phyloP scores from a whole-genome alignment of 1,140 invertebrate species.

The Caerostris darwini region DNA sequence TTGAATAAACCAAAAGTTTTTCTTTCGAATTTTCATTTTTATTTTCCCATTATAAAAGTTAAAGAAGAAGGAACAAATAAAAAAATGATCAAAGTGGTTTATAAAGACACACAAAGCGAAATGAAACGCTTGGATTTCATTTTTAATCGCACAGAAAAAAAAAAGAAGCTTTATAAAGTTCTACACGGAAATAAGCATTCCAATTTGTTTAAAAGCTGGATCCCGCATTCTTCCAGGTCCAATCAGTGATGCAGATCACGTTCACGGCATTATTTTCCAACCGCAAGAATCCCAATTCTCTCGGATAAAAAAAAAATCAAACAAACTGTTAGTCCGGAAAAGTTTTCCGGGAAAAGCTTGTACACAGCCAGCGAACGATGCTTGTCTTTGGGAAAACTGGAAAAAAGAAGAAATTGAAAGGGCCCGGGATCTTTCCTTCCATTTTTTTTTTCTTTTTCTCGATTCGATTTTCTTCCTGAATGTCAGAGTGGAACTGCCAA shows the following conservation, averaged over 20 bases:
- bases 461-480: conserved; percentile 55
- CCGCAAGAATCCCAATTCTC: not conserved
- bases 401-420: conserved; percentile 5
- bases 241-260: conserved; percentile 48
- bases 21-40: not conserved
- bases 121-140: conserved; percentile 17
- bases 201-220: conserved; percentile 60
- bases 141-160: conserved; percentile 42
- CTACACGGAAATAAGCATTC: not conserved
- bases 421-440: conserved; percentile 5
- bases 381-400: not conserved
- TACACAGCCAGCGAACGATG: not conserved
- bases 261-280: conserved; percentile 32
- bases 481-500: conserved; percentile 38
- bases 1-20: not conserved
- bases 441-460: not conserved
- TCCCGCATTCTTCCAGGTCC: not conserved
- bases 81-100: not conserved
- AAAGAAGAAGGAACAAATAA: not conserved
- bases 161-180: not conserved
- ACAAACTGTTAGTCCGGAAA: conserved; percentile 42
- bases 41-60: not conserved
- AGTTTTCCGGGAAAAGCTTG: conserved; percentile 22
- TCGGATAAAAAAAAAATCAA: not conserved
- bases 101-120: not conserved